Percentiles rank a stretch among this genome's conserved stretches.
Conservation (phyloP, 1,140 invertebrate genomes). For the Spodoptera frugiperda region DNA sequence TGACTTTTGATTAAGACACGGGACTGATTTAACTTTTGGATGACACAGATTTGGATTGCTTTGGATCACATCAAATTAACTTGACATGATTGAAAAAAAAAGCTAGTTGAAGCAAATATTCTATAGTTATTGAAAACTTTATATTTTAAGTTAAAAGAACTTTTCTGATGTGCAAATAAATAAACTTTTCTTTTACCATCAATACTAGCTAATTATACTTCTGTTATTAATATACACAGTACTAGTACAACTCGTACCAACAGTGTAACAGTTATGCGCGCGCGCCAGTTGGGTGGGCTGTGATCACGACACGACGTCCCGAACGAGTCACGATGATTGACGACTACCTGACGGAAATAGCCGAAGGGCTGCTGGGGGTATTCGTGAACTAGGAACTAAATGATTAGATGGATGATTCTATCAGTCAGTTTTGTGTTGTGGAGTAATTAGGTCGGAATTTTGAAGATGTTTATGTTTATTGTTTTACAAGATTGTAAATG, state of each 20-base stretch:
- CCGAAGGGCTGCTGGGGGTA: constrained; percentile 39
- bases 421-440: constrained; percentile 24
- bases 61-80: too few species aligned
- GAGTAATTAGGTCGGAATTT: constrained; percentile 28
- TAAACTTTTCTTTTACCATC: too few species aligned
- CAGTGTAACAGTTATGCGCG: constrained; percentile 53
- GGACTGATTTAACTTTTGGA: too few species aligned
- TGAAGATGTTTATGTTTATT: neutral
- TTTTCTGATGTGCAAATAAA: too few species aligned
- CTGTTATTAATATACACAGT: neutral
- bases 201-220: too few species aligned
- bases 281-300: constrained; percentile 58
- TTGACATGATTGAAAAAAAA: too few species aligned
- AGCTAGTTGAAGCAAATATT: too few species aligned
- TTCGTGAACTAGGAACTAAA: constrained; percentile 28
- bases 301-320: constrained; percentile 52
- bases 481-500: neutral
- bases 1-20: too few species aligned
- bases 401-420: constrained; percentile 42
- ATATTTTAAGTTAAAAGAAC: too few species aligned
- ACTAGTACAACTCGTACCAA: neutral
- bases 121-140: too few species aligned
- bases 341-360: constrained; percentile 53
- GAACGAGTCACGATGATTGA: constrained; percentile 63
- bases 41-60: too few species aligned